phyloP scores from a whole-genome alignment of 2,797 vertebrate species.

The Malacoraja senta region DNA sequence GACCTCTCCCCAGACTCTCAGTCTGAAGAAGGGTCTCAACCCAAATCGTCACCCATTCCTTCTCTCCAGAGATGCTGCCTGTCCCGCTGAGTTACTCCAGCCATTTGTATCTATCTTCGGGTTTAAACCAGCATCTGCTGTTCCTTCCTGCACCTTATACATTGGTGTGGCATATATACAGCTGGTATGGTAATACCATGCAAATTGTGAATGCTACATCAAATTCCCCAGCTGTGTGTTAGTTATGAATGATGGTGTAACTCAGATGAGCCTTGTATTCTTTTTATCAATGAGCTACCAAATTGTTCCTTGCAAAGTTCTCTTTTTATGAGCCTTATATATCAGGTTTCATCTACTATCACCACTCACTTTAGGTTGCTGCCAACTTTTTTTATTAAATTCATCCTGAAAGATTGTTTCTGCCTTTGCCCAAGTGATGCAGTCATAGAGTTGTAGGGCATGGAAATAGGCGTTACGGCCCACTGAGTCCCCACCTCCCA shows the following conservation, averaged over 20 bases:
- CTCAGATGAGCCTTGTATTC: not conserved
- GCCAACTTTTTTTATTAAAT: slow-evolving; percentile 17
- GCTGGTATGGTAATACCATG: not conserved
- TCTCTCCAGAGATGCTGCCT: no score
- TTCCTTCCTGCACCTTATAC: no score
- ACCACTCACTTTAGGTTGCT: not conserved
- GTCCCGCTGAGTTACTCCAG: no score
- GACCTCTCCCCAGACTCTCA: no score
- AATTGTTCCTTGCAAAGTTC: not conserved
- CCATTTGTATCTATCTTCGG: no score
- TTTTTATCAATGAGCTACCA: not conserved
- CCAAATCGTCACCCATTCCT: no score
- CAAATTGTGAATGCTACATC: not conserved
- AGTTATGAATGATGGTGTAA: not conserved
- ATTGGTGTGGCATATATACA: no score
- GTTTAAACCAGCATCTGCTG: no score
- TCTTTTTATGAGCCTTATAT: slow-evolving; percentile 12
- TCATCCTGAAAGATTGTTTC: not conserved
- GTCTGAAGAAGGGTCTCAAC: no score
- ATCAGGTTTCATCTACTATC: not conserved
- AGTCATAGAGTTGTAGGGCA: not conserved
- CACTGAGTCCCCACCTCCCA: not conserved
- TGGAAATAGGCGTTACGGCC: not conserved
- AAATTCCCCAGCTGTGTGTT: not conserved
- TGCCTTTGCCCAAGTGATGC: not conserved